These are phyloP conservation scores for Pseudochaenichthys georgianus DNA, from an alignment of 2,797 vertebrate species.

Conservation along the genomic window DNA sequence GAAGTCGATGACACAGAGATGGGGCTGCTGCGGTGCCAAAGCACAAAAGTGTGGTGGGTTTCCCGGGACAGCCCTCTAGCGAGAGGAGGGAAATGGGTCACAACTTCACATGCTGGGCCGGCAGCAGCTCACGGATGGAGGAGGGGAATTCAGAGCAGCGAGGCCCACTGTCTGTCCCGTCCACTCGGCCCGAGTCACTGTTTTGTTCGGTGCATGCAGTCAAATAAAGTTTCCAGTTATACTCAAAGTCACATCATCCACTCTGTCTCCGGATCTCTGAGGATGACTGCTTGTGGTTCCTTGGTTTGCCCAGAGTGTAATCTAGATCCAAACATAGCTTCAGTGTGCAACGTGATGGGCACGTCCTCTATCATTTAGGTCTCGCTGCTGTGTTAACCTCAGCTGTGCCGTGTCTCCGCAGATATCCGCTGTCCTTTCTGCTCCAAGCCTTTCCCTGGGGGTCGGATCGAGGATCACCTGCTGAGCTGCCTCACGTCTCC, in stretches of 20 bases:
- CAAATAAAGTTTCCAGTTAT: conserved; percentile 7
- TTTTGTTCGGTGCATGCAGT: conserved; percentile 15
- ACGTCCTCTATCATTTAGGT: conserved; percentile 48
- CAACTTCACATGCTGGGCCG: conserved; percentile 70
- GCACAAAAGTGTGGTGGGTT: conserved; percentile 46
- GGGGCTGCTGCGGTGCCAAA: conserved; percentile 31
- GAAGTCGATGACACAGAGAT: conserved; percentile 1
- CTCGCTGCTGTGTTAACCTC: conserved; percentile 35
- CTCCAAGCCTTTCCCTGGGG: conserved; percentile 85
- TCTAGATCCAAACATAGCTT: conserved; percentile 31
- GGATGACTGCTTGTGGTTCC: conserved; percentile 9
- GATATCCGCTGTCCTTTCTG: conserved; percentile 88
- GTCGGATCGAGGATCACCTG: conserved; percentile 87
- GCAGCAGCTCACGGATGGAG: conserved; percentile 54
- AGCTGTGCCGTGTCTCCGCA: conserved; percentile 54
- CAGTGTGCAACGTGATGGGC: neutral
- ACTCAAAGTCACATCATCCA: neutral
- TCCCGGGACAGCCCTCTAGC: conserved; percentile 65
- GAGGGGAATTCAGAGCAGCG: conserved; percentile 65
- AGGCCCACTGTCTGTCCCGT: conserved; percentile 42
- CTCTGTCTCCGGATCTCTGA: neutral
- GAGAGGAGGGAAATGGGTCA: conserved; percentile 75
- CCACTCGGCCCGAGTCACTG: conserved; percentile 12
- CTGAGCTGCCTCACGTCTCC: conserved; percentile 88
- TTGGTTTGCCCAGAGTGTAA: conserved; percentile 13